A percentile compares a stretch with the other conserved stretches of the same genome.
Conservation (phyloP, 2,113 vertebrate species). For the Mus spicilegus region DNA sequence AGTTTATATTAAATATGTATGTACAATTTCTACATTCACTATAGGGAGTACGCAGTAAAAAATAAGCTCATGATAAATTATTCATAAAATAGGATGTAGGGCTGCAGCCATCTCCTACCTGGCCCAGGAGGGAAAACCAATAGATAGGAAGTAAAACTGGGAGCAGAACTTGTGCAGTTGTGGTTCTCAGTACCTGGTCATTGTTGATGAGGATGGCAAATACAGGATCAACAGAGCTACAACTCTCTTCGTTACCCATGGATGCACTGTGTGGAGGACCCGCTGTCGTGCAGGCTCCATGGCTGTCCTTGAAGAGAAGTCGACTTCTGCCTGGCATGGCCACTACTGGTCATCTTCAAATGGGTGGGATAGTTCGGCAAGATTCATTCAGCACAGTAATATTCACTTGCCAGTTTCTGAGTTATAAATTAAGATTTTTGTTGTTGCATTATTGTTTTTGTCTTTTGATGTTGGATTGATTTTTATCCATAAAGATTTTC, state of each 20-base stretch:
- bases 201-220: background rate
- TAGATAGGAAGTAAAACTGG: background rate
- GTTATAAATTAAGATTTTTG: background rate
- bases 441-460: background rate
- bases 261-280: background rate
- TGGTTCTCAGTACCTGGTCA: background rate
- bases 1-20: background rate
- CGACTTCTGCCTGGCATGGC: background rate
- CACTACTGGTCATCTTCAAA: background rate
- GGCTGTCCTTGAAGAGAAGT: background rate
- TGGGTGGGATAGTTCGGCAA: background rate
- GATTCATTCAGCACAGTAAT: background rate
- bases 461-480: background rate
- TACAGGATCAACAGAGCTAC: background rate
- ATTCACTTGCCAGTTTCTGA: constrained; percentile 29
- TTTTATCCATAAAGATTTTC: constrained; percentile 16
- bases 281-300: rapidly evolving
- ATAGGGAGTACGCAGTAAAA: background rate
- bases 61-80: background rate
- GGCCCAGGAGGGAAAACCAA: background rate
- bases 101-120: background rate
- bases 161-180: background rate
- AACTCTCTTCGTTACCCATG: background rate
- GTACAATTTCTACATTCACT: background rate
- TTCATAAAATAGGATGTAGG: background rate